Conservation (phyloP, 2,888 invertebrate genomes). For the Andrena chrysosceles region DNA sequence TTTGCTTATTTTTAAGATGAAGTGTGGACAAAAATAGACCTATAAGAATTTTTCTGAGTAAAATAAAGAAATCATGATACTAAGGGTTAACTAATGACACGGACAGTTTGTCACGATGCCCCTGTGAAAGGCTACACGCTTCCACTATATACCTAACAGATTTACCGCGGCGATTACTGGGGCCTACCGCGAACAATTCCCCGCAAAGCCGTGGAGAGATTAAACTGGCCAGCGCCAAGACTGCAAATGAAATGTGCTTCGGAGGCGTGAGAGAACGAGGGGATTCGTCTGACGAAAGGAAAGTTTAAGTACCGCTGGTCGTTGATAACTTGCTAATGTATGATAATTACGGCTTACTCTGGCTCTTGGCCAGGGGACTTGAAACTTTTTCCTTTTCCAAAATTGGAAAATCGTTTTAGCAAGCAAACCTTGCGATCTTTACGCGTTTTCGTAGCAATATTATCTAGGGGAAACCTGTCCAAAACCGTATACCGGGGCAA, state of each 20-base stretch:
- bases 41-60: too few relatives aligned
- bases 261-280: not conserved
- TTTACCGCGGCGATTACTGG: slow-evolving; percentile 24
- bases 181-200: slow-evolving; percentile 4
- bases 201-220: not conserved
- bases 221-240: not conserved
- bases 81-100: slow-evolving; percentile 43
- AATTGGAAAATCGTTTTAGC: not conserved
- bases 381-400: not conserved
- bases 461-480: too few relatives aligned
- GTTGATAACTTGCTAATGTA: slow-evolving; percentile 36
- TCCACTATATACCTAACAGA: not conserved
- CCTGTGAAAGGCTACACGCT: not conserved
- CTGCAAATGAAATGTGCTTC: not conserved
- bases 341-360: slow-evolving; percentile 24
- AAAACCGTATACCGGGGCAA: too few relatives aligned
- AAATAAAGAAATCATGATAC: too few relatives aligned
- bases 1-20: too few relatives aligned
- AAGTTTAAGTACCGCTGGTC: not conserved
- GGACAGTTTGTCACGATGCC: slow-evolving; percentile 22
- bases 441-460: too few relatives aligned
- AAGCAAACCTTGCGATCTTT: not conserved
- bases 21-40: too few relatives aligned
- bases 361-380: not conserved
- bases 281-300: not conserved